Conservation (phyloP, 2,797 vertebrate genomes). For the Lagodon rhomboides region DNA sequence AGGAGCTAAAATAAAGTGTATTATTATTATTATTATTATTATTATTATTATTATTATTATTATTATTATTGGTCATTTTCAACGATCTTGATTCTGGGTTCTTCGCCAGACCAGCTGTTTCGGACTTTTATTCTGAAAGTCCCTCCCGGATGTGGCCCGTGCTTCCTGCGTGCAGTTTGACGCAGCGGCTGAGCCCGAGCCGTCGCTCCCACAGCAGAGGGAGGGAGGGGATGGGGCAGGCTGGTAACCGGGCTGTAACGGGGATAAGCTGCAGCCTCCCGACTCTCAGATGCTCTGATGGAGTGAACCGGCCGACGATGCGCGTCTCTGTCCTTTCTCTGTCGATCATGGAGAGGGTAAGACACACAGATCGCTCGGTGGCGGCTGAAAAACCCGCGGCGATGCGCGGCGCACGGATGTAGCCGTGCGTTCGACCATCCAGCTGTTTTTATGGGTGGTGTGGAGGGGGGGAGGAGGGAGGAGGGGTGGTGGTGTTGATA, state of each 20-base stretch:
- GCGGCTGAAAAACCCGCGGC: conserved; percentile 16
- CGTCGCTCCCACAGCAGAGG: conserved; percentile 74
- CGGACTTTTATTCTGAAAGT: conserved; percentile 51
- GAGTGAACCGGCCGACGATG: conserved; percentile 71
- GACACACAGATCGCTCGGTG: conserved; percentile 38
- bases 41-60: too few species aligned
- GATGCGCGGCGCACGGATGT: conserved; percentile 35
- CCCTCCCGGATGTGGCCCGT: conserved; percentile 34
- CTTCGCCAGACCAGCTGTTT: neutral
- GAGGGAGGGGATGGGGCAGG: conserved; percentile 78
- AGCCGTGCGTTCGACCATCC: conserved; percentile 71
- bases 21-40: too few species aligned
- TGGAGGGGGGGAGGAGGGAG: conserved; percentile 26
- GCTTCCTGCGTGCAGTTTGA: conserved; percentile 16
- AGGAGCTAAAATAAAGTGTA: too few species aligned
- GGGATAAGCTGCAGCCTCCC: conserved; percentile 79
- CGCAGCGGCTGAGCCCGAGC: conserved; percentile 59
- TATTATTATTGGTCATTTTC: too few species aligned
- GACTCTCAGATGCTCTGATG: conserved; percentile 73
- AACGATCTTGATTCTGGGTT: neutral
- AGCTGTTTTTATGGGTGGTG: conserved; percentile 81
- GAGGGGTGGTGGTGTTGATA: conserved; percentile 65
- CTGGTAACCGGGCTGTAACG: conserved; percentile 81
- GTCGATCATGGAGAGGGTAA: conserved; percentile 84
- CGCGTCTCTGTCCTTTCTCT: conserved; percentile 53